Base-by-base conservation (phyloP, 2,888 invertebrate species). In the Blomia tropicalis region DNA sequence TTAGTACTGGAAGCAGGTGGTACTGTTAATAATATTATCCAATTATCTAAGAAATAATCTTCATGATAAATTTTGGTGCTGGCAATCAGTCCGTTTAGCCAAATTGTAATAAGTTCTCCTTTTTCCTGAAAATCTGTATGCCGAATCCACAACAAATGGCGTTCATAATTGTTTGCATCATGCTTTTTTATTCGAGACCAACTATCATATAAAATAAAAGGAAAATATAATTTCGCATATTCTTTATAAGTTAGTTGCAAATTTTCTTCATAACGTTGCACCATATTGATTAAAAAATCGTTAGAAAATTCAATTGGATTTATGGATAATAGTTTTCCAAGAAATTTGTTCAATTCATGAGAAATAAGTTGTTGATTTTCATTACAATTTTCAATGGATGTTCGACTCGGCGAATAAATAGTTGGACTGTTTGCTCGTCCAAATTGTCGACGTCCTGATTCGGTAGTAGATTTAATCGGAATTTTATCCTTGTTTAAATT, bases 341-440 rank as follows among this genome's bases (percentile, higher is more conserved):
- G 22, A 27, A 47, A 47, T 27, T 47, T 19, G 22, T 27, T 11
- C 7, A 47, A 11, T 14, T 47, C 51, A 7, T 7, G 7, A 27
- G 23, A 11, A 19, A 47, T 27, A 14, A 11, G 5, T 7, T 19
- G 7, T 25, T 47, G 27, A 47, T 14, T 27, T 7, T 47, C 51
- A 11, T 47, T 31, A 19, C 4, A 43, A 7, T 7, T 5, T 43
- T 59, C 47, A 17, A 32, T 19, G 3, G 27, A 29, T 22, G 53
- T 27, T n/a, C 30, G 43, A 30, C 43, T 43, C 2, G 43, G 27
- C 11, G 60, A 19, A 36, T 60, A 60, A 2, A 53, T 32, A 4
- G 60, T 60, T 23, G 60, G 60, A 23, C 51, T 51, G 41, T 47
- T 47, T 11, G 60, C 60, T 31, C 51, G 47, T 22, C 60, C 60